Percentiles rank a stretch among this genome's conserved stretches.
Conservation (phyloP, 2,888 invertebrate genomes). For the Lasioglossum pauxillum region DNA sequence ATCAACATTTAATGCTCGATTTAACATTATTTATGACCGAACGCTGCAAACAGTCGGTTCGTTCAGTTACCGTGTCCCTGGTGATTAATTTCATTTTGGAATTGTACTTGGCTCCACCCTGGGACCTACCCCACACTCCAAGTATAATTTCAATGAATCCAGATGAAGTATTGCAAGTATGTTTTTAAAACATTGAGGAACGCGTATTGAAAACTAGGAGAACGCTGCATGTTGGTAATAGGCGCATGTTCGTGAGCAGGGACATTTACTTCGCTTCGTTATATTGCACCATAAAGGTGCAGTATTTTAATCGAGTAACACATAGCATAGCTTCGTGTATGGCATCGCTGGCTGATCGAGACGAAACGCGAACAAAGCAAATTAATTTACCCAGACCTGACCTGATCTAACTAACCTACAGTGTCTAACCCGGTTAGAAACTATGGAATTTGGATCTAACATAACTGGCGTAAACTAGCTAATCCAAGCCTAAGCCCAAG, state of each 20-base stretch:
- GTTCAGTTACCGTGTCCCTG: no score
- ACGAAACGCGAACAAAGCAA: conserved; percentile 1
- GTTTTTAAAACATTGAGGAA: background rate
- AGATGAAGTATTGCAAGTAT: background rate
- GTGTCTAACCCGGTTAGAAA: background rate
- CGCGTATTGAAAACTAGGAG: background rate
- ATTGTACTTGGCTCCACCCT: background rate
- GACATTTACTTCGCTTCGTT: background rate
- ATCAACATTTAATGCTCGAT: background rate
- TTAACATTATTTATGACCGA: background rate
- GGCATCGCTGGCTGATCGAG: background rate
- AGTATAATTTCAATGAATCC: no score
- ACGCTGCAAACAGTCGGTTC: background rate
- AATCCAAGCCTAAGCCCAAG: background rate
- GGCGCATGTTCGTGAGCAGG: background rate
- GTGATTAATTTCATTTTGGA: background rate
- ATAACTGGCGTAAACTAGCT: background rate
- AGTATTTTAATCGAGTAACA: background rate
- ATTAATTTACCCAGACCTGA: background rate
- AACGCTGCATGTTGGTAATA: background rate
- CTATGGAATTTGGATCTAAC: background rate
- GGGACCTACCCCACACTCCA: no score
- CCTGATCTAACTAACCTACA: background rate
- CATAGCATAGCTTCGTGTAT: background rate
- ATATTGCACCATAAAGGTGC: background rate